These are phyloP conservation scores for Tachycineta bicolor DNA, from an alignment of 2,113 vertebrate genomes.

Conservation along the genomic window DNA sequence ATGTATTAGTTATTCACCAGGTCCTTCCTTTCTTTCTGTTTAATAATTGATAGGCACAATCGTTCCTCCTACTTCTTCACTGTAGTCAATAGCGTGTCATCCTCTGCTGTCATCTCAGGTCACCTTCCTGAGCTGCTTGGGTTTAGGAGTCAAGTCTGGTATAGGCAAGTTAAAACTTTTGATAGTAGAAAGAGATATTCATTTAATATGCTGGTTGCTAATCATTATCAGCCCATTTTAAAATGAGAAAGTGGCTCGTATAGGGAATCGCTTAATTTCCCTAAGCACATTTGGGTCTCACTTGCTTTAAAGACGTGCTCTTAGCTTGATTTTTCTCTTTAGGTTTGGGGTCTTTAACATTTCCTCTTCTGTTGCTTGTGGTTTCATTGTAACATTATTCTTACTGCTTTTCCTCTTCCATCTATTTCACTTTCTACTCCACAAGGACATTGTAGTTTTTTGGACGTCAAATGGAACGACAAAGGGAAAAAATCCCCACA, in stretches of 20 bases:
- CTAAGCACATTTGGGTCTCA: constrained; percentile 62
- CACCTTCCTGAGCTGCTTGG: constrained; percentile 51
- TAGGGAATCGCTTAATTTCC: constrained; percentile 61
- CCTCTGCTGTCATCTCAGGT: constrained; percentile 52
- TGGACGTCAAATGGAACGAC: constrained; percentile 67
- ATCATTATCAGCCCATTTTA: constrained; percentile 57
- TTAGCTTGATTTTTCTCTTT: constrained; percentile 70
- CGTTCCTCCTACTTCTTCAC: constrained; percentile 52
- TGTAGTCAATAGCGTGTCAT: constrained; percentile 56
- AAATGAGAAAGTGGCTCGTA: constrained; percentile 56
- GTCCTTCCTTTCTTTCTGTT: constrained; percentile 53
- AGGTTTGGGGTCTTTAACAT: constrained; percentile 70
- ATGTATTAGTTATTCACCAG: constrained; percentile 20
- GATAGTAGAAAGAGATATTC: constrained; percentile 50
- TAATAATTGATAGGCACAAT: constrained; percentile 53
- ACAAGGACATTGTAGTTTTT: constrained; percentile 69
- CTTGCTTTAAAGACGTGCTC: constrained; percentile 49
- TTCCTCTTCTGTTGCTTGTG: constrained; percentile 71
- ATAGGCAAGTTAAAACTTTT: constrained; percentile 55
- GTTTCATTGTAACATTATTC: constrained; percentile 73
- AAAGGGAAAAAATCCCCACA: constrained; percentile 68
- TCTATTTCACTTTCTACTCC: constrained; percentile 68
- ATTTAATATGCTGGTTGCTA: constrained; percentile 59
- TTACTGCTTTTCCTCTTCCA: constrained; percentile 67
- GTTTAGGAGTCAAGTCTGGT: constrained; percentile 56